These are phyloP conservation scores for Calliscelio sp. DNA, from an alignment of 2,888 invertebrate species.

Conservation along the genomic window DNA sequence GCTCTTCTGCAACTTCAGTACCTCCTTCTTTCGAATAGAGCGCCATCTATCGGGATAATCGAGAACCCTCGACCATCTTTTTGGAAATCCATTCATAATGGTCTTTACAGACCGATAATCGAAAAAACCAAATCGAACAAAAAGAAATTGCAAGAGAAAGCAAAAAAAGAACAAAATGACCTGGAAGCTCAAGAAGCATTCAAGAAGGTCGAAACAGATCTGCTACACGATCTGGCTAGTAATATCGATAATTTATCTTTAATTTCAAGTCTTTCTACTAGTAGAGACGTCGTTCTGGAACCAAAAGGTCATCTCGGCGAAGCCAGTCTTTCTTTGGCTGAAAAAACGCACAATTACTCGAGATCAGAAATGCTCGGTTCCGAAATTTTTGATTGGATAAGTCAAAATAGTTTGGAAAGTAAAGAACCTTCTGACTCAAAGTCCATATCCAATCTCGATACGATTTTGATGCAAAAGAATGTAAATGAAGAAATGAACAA, in stretches of 20 bases:
- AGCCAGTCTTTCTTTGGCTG: constrained; percentile 85
- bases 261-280: constrained; percentile 78
- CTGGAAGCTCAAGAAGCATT: constrained; percentile 19
- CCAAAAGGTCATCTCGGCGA: constrained; percentile 79
- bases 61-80: constrained; percentile 74
- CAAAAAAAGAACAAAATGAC: constrained; percentile 22
- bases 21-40: constrained; percentile 87
- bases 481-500: constrained; percentile 77
- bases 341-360: constrained; percentile 81
- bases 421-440: constrained; percentile 55
- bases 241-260: constrained; percentile 80
- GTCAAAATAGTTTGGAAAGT: constrained; percentile 33
- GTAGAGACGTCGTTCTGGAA: constrained; percentile 82
- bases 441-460: constrained; percentile 43
- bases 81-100: constrained; percentile 79
- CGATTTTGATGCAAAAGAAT: constrained; percentile 75
- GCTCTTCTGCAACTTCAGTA: constrained; percentile 91
- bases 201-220: background rate
- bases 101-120: constrained; percentile 81
- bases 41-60: constrained; percentile 62
- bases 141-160: constrained; percentile 62
- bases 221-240: constrained; percentile 76
- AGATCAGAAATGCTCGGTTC: constrained; percentile 76
- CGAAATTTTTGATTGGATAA: constrained; percentile 84
- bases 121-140: constrained; percentile 76